These are phyloP conservation scores for Xiphophorus birchmanni DNA, from an alignment of 2,797 vertebrate genomes.

Conservation along the genomic window DNA sequence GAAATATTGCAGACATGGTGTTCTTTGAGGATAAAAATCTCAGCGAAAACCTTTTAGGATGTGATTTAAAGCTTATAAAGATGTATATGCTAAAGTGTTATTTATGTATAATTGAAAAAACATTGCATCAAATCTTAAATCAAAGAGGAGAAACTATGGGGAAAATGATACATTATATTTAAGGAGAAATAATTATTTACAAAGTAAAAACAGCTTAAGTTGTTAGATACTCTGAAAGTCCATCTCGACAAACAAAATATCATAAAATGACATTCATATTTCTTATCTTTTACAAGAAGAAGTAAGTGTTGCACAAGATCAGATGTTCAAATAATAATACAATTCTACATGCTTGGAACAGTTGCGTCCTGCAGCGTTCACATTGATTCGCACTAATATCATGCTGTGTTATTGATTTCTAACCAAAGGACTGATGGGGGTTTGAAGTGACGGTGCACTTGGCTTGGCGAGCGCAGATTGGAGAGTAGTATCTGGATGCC, in stretches of 20 bases:
- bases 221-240: conserved; percentile 66
- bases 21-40: conserved; percentile 13
- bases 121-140: conserved; percentile 22
- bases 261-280: conserved; percentile 73
- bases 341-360: conserved; percentile 71
- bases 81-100: neutral
- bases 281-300: conserved; percentile 80
- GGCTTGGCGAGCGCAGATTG: conserved; percentile 65
- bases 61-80: neutral
- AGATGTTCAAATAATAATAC: conserved; percentile 69
- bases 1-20: conserved; percentile 11
- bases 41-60: neutral
- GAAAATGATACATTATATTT: conserved; percentile 69
- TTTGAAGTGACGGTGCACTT: conserved; percentile 77
- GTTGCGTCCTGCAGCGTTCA: conserved; percentile 64
- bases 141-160: conserved; percentile 24
- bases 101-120: conserved; percentile 9
- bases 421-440: conserved; percentile 76
- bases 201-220: conserved; percentile 58
- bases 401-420: conserved; percentile 79
- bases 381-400: conserved; percentile 80
- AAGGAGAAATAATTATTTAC: conserved; percentile 59
- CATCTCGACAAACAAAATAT: conserved; percentile 77
- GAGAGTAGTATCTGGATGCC: conserved; percentile 64
- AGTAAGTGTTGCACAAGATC: conserved; percentile 73